These are phyloP conservation scores for Phlogophora meticulosa DNA, from an alignment of 2,888 invertebrate species.

Conservation along the genomic window DNA sequence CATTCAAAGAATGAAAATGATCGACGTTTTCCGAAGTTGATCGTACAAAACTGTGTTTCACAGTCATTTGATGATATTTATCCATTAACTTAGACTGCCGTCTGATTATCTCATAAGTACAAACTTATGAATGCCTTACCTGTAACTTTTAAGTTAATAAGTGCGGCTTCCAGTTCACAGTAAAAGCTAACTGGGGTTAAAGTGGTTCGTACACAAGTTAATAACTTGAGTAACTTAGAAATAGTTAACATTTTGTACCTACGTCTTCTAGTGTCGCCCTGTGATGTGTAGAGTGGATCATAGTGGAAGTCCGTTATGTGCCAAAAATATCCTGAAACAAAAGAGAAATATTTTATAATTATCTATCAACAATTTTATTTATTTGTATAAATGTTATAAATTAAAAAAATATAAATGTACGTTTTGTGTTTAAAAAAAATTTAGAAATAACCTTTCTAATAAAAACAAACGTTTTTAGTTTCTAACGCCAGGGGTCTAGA, in stretches of 20 bases:
- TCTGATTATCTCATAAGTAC: background rate
- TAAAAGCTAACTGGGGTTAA: conserved; percentile 2
- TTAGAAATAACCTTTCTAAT: no score
- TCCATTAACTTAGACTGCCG: background rate
- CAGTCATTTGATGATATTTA: background rate
- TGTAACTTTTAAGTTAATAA: background rate
- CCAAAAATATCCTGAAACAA: conserved; percentile 98
- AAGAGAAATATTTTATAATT: no score
- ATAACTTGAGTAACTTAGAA: conserved; percentile 48
- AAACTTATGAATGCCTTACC: background rate
- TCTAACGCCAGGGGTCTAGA: no score
- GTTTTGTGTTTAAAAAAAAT: background rate
- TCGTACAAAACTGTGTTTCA: background rate
- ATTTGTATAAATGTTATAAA: no score
- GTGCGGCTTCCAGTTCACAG: background rate
- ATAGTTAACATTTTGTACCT: conserved; percentile 86
- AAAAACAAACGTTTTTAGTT: no score
- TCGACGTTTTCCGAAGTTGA: background rate
- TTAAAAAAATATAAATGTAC: background rate
- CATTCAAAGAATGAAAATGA: no score
- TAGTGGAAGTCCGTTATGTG: conserved; percentile 98
- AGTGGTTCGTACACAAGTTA: conserved; percentile 7
- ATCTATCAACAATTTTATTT: no score
- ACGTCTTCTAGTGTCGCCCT: conserved; percentile 95
- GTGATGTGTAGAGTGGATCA: conserved; percentile 95